Evolutionary conservation across 2,113 vertebrate genomes (phyloP).

Genomic region (Callocephalon fimbriatum): DNA sequence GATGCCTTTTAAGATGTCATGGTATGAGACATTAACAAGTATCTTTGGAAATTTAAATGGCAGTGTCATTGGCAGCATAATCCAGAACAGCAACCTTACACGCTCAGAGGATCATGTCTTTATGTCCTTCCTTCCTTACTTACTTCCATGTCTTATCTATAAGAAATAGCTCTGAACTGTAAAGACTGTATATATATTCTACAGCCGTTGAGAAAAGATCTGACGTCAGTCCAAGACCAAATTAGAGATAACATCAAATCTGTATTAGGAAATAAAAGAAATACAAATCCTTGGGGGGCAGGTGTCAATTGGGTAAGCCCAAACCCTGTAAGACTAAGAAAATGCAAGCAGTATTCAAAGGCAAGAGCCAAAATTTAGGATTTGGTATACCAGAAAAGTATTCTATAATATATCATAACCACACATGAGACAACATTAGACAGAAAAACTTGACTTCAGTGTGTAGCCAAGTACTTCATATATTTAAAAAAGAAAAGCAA

Average conservation of each 20-base stretch:
- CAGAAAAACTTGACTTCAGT: not conserved
- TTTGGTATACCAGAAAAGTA: not conserved
- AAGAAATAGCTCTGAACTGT: conserved; percentile 6
- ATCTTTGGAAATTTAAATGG: conserved; percentile 67
- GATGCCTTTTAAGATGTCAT: conserved; percentile 71
- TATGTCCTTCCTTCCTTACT: too few relatives aligned
- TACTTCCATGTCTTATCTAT: not conserved
- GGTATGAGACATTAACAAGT: conserved; percentile 63
- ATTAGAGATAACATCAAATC: conserved; percentile 41
- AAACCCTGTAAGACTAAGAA: not conserved
- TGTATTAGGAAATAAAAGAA: conserved; percentile 31
- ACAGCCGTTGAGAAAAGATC: conserved; percentile 1
- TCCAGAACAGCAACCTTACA: conserved; percentile 10
- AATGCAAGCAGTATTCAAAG: not conserved
- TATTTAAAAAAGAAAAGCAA: not conserved
- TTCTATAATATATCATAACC: not conserved
- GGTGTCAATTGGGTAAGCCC: conserved; percentile 31
- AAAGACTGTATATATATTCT: not conserved
- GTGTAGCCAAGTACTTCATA: not conserved
- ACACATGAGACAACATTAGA: not conserved
- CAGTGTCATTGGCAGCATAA: conserved; percentile 50
- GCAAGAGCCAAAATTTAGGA: not conserved
- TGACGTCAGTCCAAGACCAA: conserved; percentile 8
- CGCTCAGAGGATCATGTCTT: conserved; percentile 30
- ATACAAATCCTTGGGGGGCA: conserved; percentile 37